These are phyloP conservation scores for Strigamia maritima DNA, from an alignment of 2,888 invertebrate genomes.

Conservation along the genomic window DNA sequence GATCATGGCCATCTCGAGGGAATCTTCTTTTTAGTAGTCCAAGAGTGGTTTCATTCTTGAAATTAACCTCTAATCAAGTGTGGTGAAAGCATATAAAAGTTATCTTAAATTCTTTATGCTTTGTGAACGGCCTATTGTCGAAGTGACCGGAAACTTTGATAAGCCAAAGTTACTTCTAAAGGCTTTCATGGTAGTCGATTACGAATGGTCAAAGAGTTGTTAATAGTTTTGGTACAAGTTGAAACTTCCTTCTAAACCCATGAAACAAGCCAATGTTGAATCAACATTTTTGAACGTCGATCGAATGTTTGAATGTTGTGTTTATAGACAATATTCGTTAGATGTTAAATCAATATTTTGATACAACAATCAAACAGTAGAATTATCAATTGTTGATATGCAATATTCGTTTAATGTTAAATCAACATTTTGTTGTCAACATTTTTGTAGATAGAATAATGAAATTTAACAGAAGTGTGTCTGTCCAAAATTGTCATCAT, in stretches of 20 bases:
- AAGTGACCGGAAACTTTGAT: neutral
- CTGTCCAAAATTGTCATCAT: no score
- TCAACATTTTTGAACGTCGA: no score
- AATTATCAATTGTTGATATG: no score
- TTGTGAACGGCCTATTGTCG: neutral
- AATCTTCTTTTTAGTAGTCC: neutral
- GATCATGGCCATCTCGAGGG: neutral
- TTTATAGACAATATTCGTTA: no score
- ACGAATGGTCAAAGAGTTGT: neutral
- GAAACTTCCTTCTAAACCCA: neutral
- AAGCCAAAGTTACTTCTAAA: neutral
- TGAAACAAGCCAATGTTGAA: no score
- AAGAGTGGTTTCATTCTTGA: neutral
- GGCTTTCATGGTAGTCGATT: neutral
- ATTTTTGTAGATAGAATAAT: no score
- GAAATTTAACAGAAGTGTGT: no score
- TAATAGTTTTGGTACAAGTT: neutral
- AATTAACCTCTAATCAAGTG: conserved; percentile 16
- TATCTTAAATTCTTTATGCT: neutral
- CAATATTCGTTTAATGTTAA: no score
- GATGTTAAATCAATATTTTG: no score
- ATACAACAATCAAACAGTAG: no score
- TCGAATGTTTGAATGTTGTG: no score
- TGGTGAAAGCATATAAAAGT: neutral
- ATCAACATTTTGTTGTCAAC: no score